These are phyloP conservation scores for Intellagama lesueurii DNA, from an alignment of 2,797 vertebrate species.

Conservation along the genomic window DNA sequence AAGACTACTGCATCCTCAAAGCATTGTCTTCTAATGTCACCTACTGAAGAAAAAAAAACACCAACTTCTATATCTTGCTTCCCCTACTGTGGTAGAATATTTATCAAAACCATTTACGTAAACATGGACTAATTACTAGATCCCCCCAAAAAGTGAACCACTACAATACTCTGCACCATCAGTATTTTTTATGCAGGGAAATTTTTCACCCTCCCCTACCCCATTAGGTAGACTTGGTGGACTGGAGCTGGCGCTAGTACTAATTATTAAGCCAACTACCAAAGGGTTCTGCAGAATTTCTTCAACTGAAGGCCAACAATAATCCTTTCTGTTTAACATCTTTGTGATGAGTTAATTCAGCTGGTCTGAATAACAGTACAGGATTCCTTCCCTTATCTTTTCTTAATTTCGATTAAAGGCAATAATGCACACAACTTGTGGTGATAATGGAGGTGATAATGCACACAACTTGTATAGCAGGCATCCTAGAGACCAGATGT, in stretches of 20 bases:
- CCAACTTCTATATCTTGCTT: background rate
- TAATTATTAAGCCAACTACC: conserved; percentile 74
- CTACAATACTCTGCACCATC: background rate
- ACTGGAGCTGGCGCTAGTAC: background rate
- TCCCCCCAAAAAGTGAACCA: background rate
- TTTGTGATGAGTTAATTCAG: conserved; percentile 87
- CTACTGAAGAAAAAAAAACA: background rate
- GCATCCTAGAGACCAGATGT: conserved; percentile 98
- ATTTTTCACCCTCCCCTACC: background rate
- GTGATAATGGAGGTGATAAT: conserved; percentile 61
- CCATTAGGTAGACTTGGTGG: background rate
- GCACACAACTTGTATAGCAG: conserved; percentile 96
- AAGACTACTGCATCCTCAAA: background rate
- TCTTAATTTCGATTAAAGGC: conserved; percentile 89
- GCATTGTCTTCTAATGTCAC: background rate
- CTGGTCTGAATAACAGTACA: conserved; percentile 90
- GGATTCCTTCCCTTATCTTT: conserved; percentile 95
- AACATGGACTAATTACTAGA: background rate
- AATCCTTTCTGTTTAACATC: conserved; percentile 97
- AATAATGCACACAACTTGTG: background rate
- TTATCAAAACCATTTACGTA: background rate
- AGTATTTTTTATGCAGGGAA: background rate
- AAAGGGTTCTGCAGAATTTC: conserved; percentile 89
- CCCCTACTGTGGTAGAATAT: background rate
- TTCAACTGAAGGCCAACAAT: conserved; percentile 93